Percentiles rank a stretch among this genome's conserved stretches.
phyloP scores from a whole-genome alignment of 2,797 vertebrate species.

The Triplophysa yarkandensis region DNA sequence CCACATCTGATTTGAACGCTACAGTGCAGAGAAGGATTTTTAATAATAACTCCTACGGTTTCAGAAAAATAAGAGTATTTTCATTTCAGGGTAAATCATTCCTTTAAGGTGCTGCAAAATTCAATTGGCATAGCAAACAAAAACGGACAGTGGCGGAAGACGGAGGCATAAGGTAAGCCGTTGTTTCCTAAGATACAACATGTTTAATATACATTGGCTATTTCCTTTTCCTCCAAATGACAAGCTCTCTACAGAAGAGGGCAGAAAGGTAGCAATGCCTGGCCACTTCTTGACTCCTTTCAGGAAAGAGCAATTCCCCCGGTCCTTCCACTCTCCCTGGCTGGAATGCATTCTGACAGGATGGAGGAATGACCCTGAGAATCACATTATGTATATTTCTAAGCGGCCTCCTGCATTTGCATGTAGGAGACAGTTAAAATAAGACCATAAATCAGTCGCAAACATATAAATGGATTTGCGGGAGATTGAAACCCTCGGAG shows the following conservation, averaged over 20 bases:
- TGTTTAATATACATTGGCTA: slow-evolving; percentile 51
- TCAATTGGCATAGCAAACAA: slow-evolving; percentile 12
- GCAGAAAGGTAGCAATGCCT: slow-evolving; percentile 54
- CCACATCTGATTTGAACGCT: no score
- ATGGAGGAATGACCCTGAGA: slow-evolving; percentile 81
- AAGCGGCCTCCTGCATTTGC: slow-evolving; percentile 74
- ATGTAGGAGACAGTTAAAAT: slow-evolving; percentile 83
- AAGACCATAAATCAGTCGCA: slow-evolving; percentile 81
- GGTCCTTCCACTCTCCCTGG: slow-evolving; percentile 62
- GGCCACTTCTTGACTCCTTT: slow-evolving; percentile 58
- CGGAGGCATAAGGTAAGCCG: neutral
- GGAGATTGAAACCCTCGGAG: slow-evolving; percentile 77
- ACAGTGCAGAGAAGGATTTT: neutral
- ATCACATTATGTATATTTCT: slow-evolving; percentile 83
- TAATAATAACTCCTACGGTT: neutral
- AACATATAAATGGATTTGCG: slow-evolving; percentile 80
- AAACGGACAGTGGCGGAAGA: neutral
- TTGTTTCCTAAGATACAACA: neutral
- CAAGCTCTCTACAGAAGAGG: slow-evolving; percentile 66
- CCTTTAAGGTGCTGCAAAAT: neutral
- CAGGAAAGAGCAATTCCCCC: slow-evolving; percentile 64
- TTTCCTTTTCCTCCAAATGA: slow-evolving; percentile 65
- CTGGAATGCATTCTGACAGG: slow-evolving; percentile 70
- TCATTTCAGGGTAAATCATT: neutral
- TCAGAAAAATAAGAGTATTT: neutral